Base-by-base conservation (phyloP, 2,888 invertebrate species). In the Cristatella mucedo region DNA sequence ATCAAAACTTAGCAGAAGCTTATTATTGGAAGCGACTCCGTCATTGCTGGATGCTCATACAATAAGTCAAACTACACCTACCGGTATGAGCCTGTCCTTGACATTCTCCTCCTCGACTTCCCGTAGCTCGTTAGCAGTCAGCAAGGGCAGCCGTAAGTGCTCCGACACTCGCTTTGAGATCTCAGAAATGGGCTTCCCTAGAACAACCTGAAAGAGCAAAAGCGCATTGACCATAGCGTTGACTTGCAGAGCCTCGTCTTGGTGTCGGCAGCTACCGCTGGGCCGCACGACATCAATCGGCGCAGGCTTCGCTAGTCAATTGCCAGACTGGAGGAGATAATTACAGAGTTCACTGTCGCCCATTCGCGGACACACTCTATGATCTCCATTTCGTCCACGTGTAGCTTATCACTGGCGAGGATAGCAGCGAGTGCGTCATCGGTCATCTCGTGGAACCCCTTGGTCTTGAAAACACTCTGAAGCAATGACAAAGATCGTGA, bases 391-490 rank as follows among this genome's bases (percentile, higher is more conserved):
- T 61, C 61, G 46, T 61, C 61, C 45, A 61, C 49, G 18, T 45
- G 48, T n/a, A 61, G 50, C 18, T 51, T 48, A 42, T 56, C 52
- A 33, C 54, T 53, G 33, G 46, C 41, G 29, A 61, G 41, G 3
- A 59, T 48, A 20, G 50, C 51, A 20, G 52, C 46, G 33, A 62
- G 33, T 2, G 61, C 55, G 33, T 56, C 57, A 34, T 56, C 56
- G n/a, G 57, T 56, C 42, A 60, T 45, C 43, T 59, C 61, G 40
- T 59, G 56, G 49, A 60, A 60, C 21, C 54, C 51, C 41, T 59
- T 59, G 13, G 58, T 54, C 44, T 53, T 54, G 41, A 61, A 55
- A 29, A 61, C 57, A 44, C 52, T 51, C 61, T 61, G 48, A 24
- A 51, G 50, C 16, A 18, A n/a, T n/a, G n/a, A n/a, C n/a, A n/a